Percentiles rank a stretch among this genome's conserved stretches.
Evolutionary conservation across 2,113 vertebrate genomes (phyloP).

Genomic region (Triplophysa dalaica): DNA sequence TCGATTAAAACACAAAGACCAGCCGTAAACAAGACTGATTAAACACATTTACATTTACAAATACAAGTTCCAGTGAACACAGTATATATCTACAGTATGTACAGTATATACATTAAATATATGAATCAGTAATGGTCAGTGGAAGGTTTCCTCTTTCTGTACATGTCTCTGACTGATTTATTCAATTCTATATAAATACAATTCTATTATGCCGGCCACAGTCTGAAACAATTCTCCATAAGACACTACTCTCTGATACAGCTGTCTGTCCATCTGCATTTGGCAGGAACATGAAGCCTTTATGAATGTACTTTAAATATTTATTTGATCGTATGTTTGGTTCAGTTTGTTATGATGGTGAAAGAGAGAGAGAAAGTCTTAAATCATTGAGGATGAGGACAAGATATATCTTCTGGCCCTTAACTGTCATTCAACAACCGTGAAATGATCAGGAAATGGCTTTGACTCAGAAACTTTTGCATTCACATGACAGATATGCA

Average conservation of each 20-base stretch:
- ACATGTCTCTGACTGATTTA: background rate
- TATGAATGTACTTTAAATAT: too few species aligned
- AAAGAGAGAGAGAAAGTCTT: too few species aligned
- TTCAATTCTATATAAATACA: background rate
- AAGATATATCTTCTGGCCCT: too few species aligned
- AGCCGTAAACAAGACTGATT: background rate
- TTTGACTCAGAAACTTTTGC: too few species aligned
- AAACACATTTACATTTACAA: background rate
- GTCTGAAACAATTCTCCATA: background rate
- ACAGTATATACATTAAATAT: too few species aligned
- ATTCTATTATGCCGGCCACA: background rate
- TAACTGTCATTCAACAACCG: too few species aligned
- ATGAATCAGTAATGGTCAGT: background rate
- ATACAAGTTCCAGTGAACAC: background rate
- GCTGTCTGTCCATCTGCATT: background rate
- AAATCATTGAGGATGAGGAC: too few species aligned
- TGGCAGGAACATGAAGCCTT: background rate
- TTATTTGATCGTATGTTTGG: too few species aligned
- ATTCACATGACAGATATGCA: too few species aligned
- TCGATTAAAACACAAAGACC: background rate
- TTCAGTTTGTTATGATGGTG: too few species aligned
- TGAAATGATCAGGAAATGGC: too few species aligned
- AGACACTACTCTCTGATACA: background rate
- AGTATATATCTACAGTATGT: too few species aligned
- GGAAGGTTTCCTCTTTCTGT: background rate